Evolutionary conservation across 2,888 invertebrate species (phyloP), one percentile per base, ranked within the genome.

Genomic region (Falcaria lacertinaria): DNA sequence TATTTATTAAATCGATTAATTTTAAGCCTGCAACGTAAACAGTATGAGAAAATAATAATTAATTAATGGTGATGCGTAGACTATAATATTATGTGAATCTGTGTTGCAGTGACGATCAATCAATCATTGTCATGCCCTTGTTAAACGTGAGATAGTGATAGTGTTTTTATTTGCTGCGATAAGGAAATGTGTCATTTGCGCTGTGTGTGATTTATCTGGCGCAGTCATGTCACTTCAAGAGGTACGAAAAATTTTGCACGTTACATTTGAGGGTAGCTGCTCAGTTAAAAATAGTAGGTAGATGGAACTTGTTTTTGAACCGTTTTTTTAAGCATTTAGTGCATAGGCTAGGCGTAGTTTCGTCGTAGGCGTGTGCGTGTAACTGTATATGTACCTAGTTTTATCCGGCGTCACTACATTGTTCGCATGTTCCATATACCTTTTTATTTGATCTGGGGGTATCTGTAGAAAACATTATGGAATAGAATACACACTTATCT

Each of bases 141-240:
- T 64, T 54, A 53, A 62, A n/a, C n/a, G 67, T 55, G 58, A 66
- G 67, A 61, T 49, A 57, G 59, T 60, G 44, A 45, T 53, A 54
- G 56, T 59, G 54, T 61, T 64, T 60, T 60, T 47, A 44, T 49
- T 42, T 38, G 15, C 40, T 50, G 63, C 74, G 82, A 80, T 81
- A 80, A 74, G 49, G 39, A 65, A 70, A 70, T 78, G 80, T 80
- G 79, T 77, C 72, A 71, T 53, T 55, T 62, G 63, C 67, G 54
- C 54, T 52, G 51, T 49, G 49, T 62, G 71, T 76, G 69, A 80
- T 73, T 69, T 65, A 61, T 70, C 49, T 62, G 47, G 48, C 53
- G 45, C 35, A 46, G 70, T 66, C 44, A 86, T 88, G 88, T 88
- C 88, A 60, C 74, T 88, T 47, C 78, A 80, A 60, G 85, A 88